A percentile compares a stretch with the other conserved stretches of the same genome.
Evolutionary conservation across 2,888 invertebrate genomes (phyloP).

Genomic region (Metallyticus violacea): DNA sequence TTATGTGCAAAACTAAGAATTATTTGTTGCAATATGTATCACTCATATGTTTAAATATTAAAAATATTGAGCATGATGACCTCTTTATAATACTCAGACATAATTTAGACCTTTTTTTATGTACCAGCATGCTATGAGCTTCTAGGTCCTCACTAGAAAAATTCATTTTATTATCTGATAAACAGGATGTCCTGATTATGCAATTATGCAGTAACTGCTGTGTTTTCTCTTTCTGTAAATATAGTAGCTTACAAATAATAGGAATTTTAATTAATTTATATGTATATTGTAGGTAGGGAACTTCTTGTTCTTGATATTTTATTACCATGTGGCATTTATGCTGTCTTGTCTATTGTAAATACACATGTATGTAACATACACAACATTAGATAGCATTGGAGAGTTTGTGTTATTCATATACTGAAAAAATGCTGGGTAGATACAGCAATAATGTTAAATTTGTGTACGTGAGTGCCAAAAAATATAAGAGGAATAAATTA

Average conservation of each 20-base stretch:
- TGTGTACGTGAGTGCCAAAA: conserved; percentile 5
- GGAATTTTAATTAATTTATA: conserved; percentile 2
- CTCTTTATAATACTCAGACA: no score
- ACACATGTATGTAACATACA: background rate
- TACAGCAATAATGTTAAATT: background rate
- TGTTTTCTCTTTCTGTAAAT: background rate
- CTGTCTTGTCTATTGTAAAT: background rate
- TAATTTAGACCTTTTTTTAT: no score
- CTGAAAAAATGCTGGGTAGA: background rate
- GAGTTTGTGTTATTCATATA: background rate
- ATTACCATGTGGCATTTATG: background rate
- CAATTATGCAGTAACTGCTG: background rate
- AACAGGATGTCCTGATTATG: no score
- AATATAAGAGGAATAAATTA: background rate
- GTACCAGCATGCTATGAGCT: background rate
- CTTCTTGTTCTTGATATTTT: background rate
- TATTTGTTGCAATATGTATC: no score
- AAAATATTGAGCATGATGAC: no score
- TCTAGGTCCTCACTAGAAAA: background rate
- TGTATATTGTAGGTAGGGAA: conserved; percentile 16
- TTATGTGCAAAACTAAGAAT: no score
- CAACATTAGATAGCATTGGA: background rate
- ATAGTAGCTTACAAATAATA: background rate
- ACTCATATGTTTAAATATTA: no score
- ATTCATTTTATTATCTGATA: background rate